Percentiles rank a stretch among this genome's conserved stretches.
Conservation (phyloP, 2,797 vertebrate genomes). For the Danio jaintianensis region DNA sequence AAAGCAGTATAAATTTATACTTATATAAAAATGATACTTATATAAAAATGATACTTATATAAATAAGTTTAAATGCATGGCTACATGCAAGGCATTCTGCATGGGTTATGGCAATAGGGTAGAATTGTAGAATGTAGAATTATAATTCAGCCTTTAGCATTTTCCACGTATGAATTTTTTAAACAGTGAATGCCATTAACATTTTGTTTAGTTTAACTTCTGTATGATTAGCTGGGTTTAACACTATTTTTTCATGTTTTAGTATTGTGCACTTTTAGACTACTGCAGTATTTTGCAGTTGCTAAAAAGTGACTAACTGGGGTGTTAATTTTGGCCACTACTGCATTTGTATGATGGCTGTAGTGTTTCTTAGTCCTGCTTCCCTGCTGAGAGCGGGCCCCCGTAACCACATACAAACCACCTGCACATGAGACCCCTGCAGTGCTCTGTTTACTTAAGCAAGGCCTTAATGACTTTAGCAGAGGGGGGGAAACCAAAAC, state of each 20-base stretch:
- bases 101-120: no score
- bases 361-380: slow-evolving; percentile 44
- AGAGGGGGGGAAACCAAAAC: slow-evolving; percentile 52
- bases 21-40: no score
- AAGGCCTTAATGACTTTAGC: slow-evolving; percentile 76
- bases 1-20: no score
- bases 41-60: no score
- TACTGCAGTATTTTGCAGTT: not conserved
- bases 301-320: not conserved
- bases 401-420: slow-evolving; percentile 60
- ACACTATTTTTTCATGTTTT: not conserved
- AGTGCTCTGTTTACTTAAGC: slow-evolving; percentile 65
- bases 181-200: not conserved
- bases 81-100: no score
- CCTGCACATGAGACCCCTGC: slow-evolving; percentile 69
- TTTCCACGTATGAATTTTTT: not conserved
- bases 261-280: not conserved
- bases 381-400: slow-evolving; percentile 60
- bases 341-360: slow-evolving; percentile 16
- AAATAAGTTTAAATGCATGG: no score
- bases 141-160: not conserved
- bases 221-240: not conserved
- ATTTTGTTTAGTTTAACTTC: not conserved
- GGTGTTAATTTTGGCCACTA: slow-evolving; percentile 8
- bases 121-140: no score